Base-by-base conservation (phyloP, 1,140 invertebrate species). In the Holcopasites calliopsidis region DNA sequence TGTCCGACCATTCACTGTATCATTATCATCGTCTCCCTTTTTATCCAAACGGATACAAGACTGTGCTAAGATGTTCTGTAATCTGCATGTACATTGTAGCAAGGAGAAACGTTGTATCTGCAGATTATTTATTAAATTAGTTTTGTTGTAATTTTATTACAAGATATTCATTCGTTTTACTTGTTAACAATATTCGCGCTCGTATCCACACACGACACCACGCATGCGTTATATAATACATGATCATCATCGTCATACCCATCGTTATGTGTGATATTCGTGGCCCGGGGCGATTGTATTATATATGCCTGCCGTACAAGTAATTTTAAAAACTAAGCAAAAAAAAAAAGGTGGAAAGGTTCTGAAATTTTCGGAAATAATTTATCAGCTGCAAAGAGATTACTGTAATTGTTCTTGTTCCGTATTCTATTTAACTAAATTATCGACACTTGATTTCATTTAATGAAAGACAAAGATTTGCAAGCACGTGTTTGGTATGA, bases 71-170 rank as follows among this genome's bases (percentile, higher is more conserved):
- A 66, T 75, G 40, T 75, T 69, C n/a, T 40, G 8, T 69, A 68
- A 68, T 75, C 73, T 75, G 73, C 73, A 80, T 82, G 75, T 79
- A 82, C 73, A 80, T 71, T 82, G 62, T 79, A 81, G 61, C 44
- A 76, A 80, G 33, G 52, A 38, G 13, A 47, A 72, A 66, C 49
- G 33, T 77, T 61, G 69, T 69, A 76, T 82, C 83, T 79, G 82
- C 69, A 71, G 69, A 72, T 86, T 86, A 83, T 87, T 87, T 86
- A 85, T 87, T 86, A 87, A 87, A 87, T 87, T 86, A 85, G 77
- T 83, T 84, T 68, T 83, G 79, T 86, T 69, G 81, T 83, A 84
- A 80, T 87, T 86, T 87, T 87, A 86, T 89, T 88, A 89, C 87
- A 88, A 88, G 86, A 69, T 74, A 66, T 83, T 80, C 84, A 73